Conservation (phyloP, 2,888 invertebrate species). For the Meliscaeva auricollis region DNA sequence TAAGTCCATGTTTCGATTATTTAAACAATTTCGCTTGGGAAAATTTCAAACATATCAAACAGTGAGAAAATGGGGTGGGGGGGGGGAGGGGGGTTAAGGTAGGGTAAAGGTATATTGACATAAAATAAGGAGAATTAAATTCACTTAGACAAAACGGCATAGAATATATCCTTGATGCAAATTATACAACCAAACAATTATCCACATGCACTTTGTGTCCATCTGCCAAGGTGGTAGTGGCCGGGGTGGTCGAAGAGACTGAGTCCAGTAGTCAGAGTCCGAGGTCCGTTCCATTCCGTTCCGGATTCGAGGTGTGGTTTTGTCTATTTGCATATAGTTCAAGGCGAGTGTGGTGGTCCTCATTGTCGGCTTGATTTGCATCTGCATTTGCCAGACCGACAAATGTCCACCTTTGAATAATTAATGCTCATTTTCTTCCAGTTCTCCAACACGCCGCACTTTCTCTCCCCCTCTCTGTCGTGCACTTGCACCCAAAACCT, state of each 20-base stretch:
- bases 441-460: conserved; percentile 18
- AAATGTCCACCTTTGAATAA: conserved; percentile 74
- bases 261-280: not conserved
- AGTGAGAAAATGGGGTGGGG: no score
- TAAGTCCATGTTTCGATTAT: conserved; percentile 37
- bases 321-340: conserved; percentile 71
- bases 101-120: not conserved
- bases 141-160: conserved; percentile 32
- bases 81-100: no score
- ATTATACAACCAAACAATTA: conserved; percentile 64
- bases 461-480: no score
- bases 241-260: not conserved
- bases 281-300: not conserved
- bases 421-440: conserved; percentile 68
- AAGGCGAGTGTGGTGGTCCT: conserved; percentile 64
- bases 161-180: conserved; percentile 55
- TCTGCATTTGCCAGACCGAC: conserved; percentile 66
- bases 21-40: conserved; percentile 61
- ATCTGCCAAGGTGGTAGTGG: conserved; percentile 42
- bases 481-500: not conserved
- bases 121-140: conserved; percentile 39
- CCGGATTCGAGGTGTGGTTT: conserved; percentile 69
- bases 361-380: conserved; percentile 66
- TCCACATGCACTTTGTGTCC: conserved; percentile 65
- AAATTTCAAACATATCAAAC: conserved; percentile 50